Conservation (phyloP, 2,888 invertebrate species). For the Blastobasis lacticolella region DNA sequence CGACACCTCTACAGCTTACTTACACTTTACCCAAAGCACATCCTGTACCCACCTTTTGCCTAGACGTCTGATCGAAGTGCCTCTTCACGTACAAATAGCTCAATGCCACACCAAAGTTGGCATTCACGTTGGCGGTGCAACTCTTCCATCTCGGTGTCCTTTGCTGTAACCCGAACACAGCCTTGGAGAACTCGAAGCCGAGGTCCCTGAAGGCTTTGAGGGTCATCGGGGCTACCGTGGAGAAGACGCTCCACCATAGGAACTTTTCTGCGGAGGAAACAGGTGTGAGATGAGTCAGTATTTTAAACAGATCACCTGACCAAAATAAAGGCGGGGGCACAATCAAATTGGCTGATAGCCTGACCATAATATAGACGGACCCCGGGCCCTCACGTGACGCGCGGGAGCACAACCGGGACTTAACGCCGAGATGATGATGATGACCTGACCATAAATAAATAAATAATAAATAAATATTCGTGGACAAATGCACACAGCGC, state of each 20-base stretch:
- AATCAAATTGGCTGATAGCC: no score
- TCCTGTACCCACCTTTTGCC: slow-evolving; percentile 65
- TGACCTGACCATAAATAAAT: no score
- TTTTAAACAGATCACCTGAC: no score
- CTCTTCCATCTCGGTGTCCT: slow-evolving; percentile 78
- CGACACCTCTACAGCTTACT: neutral
- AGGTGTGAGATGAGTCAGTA: no score
- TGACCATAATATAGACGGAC: no score
- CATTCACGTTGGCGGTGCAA: slow-evolving; percentile 77
- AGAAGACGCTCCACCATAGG: slow-evolving; percentile 82
- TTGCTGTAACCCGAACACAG: slow-evolving; percentile 77
- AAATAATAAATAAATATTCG: no score
- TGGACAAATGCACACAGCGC: no score
- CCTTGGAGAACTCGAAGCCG: slow-evolving; percentile 78
- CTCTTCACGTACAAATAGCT: slow-evolving; percentile 77
- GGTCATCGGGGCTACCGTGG: slow-evolving; percentile 77
- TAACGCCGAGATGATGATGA: no score
- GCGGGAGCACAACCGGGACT: no score
- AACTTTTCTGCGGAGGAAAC: slow-evolving; percentile 72
- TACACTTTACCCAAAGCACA: neutral
- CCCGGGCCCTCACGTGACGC: no score
- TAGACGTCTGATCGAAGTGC: slow-evolving; percentile 74
- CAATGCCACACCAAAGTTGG: slow-evolving; percentile 78
- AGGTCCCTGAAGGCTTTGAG: slow-evolving; percentile 71
- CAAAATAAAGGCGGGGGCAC: no score